Evolutionary conservation across 1,140 invertebrate genomes (phyloP).

Genomic region (Batillaria attramentaria): DNA sequence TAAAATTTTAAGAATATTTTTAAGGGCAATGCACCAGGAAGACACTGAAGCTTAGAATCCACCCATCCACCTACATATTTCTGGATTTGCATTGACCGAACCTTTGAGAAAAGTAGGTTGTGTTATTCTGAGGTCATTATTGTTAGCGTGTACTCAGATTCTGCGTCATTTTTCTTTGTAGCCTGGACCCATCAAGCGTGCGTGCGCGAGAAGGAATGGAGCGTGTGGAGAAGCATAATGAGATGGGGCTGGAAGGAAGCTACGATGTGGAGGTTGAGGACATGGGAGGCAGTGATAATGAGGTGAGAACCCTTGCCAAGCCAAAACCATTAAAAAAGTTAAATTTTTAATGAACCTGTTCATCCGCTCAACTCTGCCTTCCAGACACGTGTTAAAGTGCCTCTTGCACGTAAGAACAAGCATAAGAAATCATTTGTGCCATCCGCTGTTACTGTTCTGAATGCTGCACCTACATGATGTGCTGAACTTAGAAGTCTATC

Average conservation of each 20-base stretch:
- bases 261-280: conserved; percentile 76
- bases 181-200: conserved; percentile 80
- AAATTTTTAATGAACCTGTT: no score
- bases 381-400: no score
- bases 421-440: no score
- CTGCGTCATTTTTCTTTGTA: conserved; percentile 53
- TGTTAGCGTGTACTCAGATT: neutral
- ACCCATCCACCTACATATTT: neutral
- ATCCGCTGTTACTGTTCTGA: no score
- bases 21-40: neutral
- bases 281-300: conserved; percentile 67
- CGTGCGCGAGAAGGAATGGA: conserved; percentile 81
- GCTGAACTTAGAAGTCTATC: no score
- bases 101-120: no score
- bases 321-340: no score
- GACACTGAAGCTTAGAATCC: neutral
- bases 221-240: conserved; percentile 77
- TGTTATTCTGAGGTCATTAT: no score
- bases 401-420: no score
- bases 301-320: conserved; percentile 52
- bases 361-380: no score
- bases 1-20: neutral
- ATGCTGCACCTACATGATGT: no score
- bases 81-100: no score
- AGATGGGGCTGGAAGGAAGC: conserved; percentile 74